phyloP scores from a whole-genome alignment of 2,113 vertebrate species.

The Tragulus kanchil region DNA sequence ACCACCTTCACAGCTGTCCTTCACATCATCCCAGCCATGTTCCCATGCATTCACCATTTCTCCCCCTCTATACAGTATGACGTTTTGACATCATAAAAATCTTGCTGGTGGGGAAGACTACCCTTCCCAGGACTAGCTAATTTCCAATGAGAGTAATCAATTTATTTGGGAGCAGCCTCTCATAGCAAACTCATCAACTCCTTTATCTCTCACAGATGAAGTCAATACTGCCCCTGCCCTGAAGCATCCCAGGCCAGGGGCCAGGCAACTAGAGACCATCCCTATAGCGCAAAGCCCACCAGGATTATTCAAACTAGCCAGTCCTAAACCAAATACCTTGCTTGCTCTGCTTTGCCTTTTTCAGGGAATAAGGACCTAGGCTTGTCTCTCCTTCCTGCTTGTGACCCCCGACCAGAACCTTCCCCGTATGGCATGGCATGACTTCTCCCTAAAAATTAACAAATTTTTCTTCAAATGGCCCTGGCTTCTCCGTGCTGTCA shows the following conservation, averaged over 20 bases:
- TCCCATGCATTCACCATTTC: neutral
- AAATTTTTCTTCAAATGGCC: neutral
- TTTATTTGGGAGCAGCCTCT: neutral
- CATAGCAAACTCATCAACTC: neutral
- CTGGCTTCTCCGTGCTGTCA: neutral
- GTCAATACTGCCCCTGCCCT: neutral
- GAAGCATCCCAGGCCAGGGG: neutral
- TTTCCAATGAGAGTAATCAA: neutral
- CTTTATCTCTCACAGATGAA: neutral
- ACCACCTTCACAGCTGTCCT: neutral
- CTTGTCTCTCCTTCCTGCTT: neutral
- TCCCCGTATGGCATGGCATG: neutral
- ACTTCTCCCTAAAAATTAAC: neutral
- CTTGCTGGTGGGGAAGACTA: neutral
- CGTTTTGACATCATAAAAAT: conserved; percentile 33
- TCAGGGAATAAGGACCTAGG: neutral
- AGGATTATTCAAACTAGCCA: neutral
- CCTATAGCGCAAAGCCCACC: neutral
- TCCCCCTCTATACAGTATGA: neutral
- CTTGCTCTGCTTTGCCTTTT: neutral
- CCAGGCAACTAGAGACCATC: neutral
- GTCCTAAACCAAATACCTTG: neutral
- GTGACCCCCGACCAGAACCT: neutral
- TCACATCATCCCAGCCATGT: neutral
- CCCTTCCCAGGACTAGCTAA: neutral